Evolutionary conservation across 2,888 invertebrate species (phyloP), one percentile per base, ranked within the genome.

Genomic region (Acleris holmiana): DNA sequence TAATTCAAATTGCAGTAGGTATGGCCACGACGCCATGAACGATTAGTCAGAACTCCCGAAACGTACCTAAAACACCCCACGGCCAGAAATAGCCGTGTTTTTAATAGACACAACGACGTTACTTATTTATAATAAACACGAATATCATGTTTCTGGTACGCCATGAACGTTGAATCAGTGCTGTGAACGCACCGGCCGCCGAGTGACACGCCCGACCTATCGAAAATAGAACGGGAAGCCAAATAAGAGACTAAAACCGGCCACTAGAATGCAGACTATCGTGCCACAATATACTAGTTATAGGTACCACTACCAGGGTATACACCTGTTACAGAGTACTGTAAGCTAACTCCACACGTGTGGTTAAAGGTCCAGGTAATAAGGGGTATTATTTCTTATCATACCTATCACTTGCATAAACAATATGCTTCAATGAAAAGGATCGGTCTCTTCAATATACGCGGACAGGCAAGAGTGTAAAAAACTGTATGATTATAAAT

Each of bases 201-300:
- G 59, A 64, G 49, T 60, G 60, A 65, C 60, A 65, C 65, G 60
- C 48, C 56, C 72, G 73, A 79, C 74, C 73, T 73, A 75, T 77
- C 74, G 68, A 77, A 79, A 81, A 83, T 83, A 83, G 69, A 77
- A 72, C 72, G 72, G 74, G 76, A 80, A 79, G 73, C 73, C 72
- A 75, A 76, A 79, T 76, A 78, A 77, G 70, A 75, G 67, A 73
- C 66, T 71, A 74, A 66, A 76, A 76, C 73, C 68, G 72, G 70
- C 74, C 68, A 68, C 79, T 75, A 75, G 76, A 76, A 78, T 76
- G 78, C 75, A 78, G 75, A 74, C 74, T 71, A 69, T 67, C 71
- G 73, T 70, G 73, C 69, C 67, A 69, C 29, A 57, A 50, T 58
- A 50, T 55, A 47, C 35, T 46, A 17, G 62, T 49, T 19, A 17